Evolutionary conservation across 2,888 invertebrate genomes (phyloP).

Genomic region (Masnerella sp.): DNA sequence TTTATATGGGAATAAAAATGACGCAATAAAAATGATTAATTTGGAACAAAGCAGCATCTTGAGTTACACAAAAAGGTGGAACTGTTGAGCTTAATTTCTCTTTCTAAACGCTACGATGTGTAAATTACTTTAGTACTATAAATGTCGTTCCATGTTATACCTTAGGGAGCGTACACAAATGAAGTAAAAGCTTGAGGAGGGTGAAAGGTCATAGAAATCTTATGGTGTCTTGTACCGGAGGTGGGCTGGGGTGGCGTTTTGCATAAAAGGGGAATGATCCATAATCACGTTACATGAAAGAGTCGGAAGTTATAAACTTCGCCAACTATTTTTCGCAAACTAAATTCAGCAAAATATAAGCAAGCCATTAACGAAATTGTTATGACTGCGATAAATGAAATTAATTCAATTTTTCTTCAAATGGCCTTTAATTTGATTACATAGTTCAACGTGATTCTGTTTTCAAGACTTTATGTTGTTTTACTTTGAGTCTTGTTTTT

Average conservation of each 20-base stretch:
- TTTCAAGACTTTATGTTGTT: too few relatives aligned
- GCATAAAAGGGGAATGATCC: constrained; percentile 25
- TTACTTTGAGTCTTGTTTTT: too few relatives aligned
- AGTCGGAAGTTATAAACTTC: constrained; percentile 6
- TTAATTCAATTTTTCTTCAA: too few relatives aligned
- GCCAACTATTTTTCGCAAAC: neutral
- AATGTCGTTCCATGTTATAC: constrained; percentile 13
- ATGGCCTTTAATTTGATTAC: too few relatives aligned
- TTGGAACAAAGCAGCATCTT: too few relatives aligned
- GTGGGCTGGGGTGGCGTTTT: constrained; percentile 3
- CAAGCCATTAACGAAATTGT: too few relatives aligned
- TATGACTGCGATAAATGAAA: too few relatives aligned
- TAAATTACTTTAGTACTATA: constrained; percentile 16
- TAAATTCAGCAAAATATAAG: too few relatives aligned
- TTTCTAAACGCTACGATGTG: neutral
- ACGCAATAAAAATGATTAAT: too few relatives aligned
- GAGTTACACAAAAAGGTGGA: neutral
- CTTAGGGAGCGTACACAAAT: constrained; percentile 20
- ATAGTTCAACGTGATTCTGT: too few relatives aligned
- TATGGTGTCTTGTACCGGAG: constrained; percentile 16
- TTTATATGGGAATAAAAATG: too few relatives aligned
- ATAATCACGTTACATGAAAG: constrained; percentile 15
- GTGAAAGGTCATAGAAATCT: constrained; percentile 24
- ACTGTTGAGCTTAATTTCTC: neutral
- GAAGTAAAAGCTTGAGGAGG: constrained; percentile 22